Percentiles rank a stretch among this genome's conserved stretches.
Conservation (phyloP, 1,140 invertebrate species). For the Drosophila grimshawi region DNA sequence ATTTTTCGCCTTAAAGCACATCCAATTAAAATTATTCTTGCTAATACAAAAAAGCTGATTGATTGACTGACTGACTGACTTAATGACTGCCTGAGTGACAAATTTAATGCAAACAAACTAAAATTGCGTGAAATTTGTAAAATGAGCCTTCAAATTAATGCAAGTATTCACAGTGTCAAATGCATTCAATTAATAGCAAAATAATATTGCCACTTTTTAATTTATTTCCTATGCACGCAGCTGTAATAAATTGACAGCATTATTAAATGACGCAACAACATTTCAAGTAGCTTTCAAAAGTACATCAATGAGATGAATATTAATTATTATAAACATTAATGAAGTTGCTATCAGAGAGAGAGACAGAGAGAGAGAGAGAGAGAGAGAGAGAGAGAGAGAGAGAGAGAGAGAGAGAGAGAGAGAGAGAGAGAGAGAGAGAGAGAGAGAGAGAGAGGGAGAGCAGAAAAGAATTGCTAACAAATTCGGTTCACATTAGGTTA, state of each 20-base stretch:
- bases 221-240: not conserved
- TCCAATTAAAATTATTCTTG: constrained; percentile 40
- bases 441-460: too few relatives aligned
- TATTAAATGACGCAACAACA: not conserved
- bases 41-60: constrained; percentile 40
- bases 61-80: constrained; percentile 55
- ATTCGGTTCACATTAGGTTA: too few relatives aligned
- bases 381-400: too few relatives aligned
- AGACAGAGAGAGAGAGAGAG: too few relatives aligned
- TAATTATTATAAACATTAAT: too few relatives aligned
- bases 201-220: not conserved
- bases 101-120: constrained; percentile 29
- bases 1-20: constrained; percentile 49
- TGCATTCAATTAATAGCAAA: constrained; percentile 57
- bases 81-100: constrained; percentile 15
- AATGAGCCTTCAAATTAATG: constrained; percentile 60
- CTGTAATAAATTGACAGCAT: not conserved
- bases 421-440: too few relatives aligned
- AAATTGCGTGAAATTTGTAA: constrained; percentile 57
- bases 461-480: too few relatives aligned
- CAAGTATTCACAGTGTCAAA: constrained; percentile 23
- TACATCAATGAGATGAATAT: too few relatives aligned
- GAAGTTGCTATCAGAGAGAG: too few relatives aligned
- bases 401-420: too few relatives aligned
- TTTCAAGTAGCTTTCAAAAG: too few relatives aligned